A percentile compares a stretch with the other conserved stretches of the same genome.
Conservation (phyloP, 1,140 invertebrate species). For the Macrostomum lignano region DNA sequence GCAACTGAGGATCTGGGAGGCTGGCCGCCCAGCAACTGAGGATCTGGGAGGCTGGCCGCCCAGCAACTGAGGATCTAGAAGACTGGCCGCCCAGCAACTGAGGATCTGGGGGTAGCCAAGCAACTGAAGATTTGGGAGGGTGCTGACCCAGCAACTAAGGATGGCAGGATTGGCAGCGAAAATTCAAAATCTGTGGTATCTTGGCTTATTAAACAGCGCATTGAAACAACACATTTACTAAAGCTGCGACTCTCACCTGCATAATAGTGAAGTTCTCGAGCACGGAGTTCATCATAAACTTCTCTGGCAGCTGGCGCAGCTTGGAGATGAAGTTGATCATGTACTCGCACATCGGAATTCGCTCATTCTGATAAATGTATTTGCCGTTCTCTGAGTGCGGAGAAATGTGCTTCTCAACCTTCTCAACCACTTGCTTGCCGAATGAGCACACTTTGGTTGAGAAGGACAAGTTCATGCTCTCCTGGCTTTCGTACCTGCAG, state of each 20-base stretch:
- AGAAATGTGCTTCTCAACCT: constrained; percentile 42
- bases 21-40: too few species aligned
- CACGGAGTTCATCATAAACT: constrained; percentile 99
- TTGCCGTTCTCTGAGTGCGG: constrained; percentile 45
- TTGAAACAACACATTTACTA: not conserved
- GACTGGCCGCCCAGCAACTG: too few species aligned
- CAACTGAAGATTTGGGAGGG: too few species aligned
- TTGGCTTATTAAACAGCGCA: too few species aligned
- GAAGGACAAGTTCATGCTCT: not conserved
- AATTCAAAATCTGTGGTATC: too few species aligned
- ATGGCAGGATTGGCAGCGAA: too few species aligned
- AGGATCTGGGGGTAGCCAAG: too few species aligned
- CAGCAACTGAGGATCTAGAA: too few species aligned
- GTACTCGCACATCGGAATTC: constrained; percentile 98
- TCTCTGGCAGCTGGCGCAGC: constrained; percentile 81
- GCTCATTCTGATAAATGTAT: constrained; percentile 76
- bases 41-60: too few species aligned
- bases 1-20: too few species aligned
- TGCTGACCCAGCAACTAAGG: too few species aligned
- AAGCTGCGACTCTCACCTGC: constrained; percentile 38
- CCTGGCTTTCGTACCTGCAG: not conserved
- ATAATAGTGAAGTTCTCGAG: constrained; percentile 97
- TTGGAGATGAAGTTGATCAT: constrained; percentile 99
- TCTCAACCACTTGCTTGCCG: constrained; percentile 95
- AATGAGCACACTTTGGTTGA: constrained; percentile 98